Base-by-base conservation (phyloP, 2,888 invertebrate species). In the Rhamphomyia laevipes region DNA sequence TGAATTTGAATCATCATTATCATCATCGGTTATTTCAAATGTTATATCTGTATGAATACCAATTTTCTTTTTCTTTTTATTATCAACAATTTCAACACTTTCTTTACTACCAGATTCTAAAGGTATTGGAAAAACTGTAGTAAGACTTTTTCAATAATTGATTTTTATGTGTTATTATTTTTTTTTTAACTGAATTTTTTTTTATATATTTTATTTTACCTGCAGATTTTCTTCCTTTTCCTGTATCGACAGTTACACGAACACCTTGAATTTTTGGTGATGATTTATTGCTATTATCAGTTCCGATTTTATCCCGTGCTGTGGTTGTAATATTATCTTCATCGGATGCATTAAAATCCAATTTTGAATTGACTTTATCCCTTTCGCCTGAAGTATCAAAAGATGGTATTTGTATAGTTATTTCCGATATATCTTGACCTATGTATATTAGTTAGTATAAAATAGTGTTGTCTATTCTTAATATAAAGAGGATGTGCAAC, bases 21-120 rank as follows among this genome's bases (percentile, higher is more conserved):
- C 61, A 42, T 64, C 66, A 18, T 67, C 65, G 18, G 66, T 64
- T 49, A 71, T 66, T 53, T 71, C 70, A 51, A 71, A 71, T 51
- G 71, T 71, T 50, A 71, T 69, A 54, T 71, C 70, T 11, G 70
- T 71, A 51, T 68, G 67, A 52, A 71, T 69, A 46, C 70, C 70
- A 52, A 71, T 66, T 45, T 63, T 65, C 58, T 64, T 68, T 50
- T 63, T 65, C 48, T 66, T 69, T 44, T 65, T 64, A 53, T 59
- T 58, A 46, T 68, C 70, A 38, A 66, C 63, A 50, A 68, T 64
- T 62, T 68, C 68, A 7, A 68, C 67, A 56, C 70, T 70, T 57
- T 68, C 70, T 45, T 69, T 69, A 40, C 51, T 52, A 11, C 46
- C 52, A 31, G 67, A 64, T 53, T 68, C 68, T 70, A 49, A 42